phyloP scores from a whole-genome alignment of 2,113 vertebrate genomes.

The Catharus fuscescens region DNA sequence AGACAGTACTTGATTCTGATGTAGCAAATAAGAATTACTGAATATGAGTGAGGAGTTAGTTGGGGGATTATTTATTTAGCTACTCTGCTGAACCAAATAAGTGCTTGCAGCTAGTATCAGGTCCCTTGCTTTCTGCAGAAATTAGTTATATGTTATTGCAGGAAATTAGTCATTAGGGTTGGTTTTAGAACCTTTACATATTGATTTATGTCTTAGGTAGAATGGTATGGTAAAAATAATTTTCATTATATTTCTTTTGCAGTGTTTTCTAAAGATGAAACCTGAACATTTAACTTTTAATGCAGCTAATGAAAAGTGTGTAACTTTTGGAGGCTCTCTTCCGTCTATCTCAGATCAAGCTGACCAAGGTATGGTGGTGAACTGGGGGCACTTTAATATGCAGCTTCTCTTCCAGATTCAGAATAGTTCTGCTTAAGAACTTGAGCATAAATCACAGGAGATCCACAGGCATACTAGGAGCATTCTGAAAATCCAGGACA shows the following conservation, averaged over 20 bases:
- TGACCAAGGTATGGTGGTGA: slow-evolving; percentile 86
- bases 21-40: not conserved
- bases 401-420: not conserved
- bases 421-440: not conserved
- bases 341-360: slow-evolving; percentile 85
- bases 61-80: not conserved
- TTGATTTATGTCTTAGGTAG: not conserved
- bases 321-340: slow-evolving; percentile 79
- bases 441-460: not conserved
- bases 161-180: not conserved
- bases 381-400: not conserved
- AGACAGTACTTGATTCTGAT: not conserved
- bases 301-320: slow-evolving; percentile 79
- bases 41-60: not conserved
- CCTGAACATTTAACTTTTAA: slow-evolving; percentile 64
- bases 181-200: not conserved
- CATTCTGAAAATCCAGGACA: not conserved
- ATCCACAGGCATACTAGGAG: not conserved
- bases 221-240: not conserved
- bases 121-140: not conserved
- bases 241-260: slow-evolving; percentile 61
- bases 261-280: slow-evolving; percentile 86
- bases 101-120: not conserved
- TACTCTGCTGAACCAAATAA: not conserved
- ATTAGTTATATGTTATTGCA: not conserved